Base-by-base conservation (phyloP, 2,113 vertebrate species). In the Australoheros scitulus region DNA sequence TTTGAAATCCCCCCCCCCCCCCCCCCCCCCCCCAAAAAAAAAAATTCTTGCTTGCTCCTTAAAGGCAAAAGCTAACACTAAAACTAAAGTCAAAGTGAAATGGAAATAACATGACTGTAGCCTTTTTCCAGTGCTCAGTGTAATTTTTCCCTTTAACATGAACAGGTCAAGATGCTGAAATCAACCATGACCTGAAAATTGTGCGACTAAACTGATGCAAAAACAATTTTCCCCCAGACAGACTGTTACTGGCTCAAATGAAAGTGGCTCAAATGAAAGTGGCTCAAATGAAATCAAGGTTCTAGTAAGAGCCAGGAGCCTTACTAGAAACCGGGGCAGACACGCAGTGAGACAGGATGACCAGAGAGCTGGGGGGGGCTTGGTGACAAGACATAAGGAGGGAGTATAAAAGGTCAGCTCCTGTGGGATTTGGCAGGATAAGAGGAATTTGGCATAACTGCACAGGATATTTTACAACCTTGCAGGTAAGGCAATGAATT, bases 391-490 rank as follows among this genome's bases (percentile, higher is more conserved):
- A 81, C 17, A 57, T 22, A 70, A 76, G 65, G 79, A 50, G 76
- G 72, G 56, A 50, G 83, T 95, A 95, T 95, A 95, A 92, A 95
- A 95, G 36, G 83, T 92, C 57, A 89, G 88, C 5, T 75, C 79
- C 61, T 38, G 5, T 74, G 9, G 84, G 81, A 5, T 3, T 7
- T 76, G 72, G 77, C 82, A 83, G 81, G 82, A 32, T 60, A 43
- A 81, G 74, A 75, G 77, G 72, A 89, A 76, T 64, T 79, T 76
- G 57, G 36, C 55, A 32, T 7, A 68, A 65, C 83, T 60, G 76
- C 61, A 58, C 41, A 58, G 77, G 86, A 92, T 77, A 63, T 81
- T 82, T 81, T 6, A 72, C 70, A n/a, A 43, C 70, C 10, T 63
- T 68, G 8, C 80, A 87, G 91, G 92, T 93, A 91, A 32, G 43